Conservation (phyloP, 53 echinoderm and acorn worm genomes). For the Crossaster papposus region DNA sequence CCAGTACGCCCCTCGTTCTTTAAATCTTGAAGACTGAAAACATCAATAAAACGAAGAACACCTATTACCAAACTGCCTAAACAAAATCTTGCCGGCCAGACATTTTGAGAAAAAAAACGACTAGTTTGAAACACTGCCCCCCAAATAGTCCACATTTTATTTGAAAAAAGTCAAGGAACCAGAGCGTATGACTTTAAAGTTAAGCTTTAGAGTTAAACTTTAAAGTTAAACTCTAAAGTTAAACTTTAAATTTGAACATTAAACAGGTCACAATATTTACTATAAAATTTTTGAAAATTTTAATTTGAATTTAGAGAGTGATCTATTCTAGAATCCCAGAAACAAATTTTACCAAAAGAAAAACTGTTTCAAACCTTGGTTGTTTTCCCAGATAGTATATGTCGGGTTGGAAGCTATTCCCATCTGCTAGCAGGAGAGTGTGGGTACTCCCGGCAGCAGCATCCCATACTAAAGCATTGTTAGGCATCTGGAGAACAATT, state of each 20-base stretch:
- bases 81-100: not conserved
- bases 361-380: constrained; percentile 74
- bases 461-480: constrained; percentile 87
- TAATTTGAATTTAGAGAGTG: not conserved
- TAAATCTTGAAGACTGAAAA: constrained; percentile 83
- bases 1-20: constrained; percentile 72
- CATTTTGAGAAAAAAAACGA: no score
- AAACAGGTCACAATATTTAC: no score
- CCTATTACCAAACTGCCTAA: not conserved
- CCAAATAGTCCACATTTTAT: no score
- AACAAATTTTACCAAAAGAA: not conserved
- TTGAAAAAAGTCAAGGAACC: no score
- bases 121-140: no score
- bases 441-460: constrained; percentile 92
- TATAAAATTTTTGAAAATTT: no score
- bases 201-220: no score
- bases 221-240: no score
- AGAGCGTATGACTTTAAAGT: no score
- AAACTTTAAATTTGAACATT: no score
- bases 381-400: constrained; percentile 97
- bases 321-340: not conserved
- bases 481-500: constrained; percentile 78
- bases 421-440: constrained; percentile 92
- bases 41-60: not conserved
- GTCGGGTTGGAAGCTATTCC: constrained; percentile 90